Conservation (phyloP, 2,797 vertebrate genomes). For the Malurus leucopterus region DNA sequence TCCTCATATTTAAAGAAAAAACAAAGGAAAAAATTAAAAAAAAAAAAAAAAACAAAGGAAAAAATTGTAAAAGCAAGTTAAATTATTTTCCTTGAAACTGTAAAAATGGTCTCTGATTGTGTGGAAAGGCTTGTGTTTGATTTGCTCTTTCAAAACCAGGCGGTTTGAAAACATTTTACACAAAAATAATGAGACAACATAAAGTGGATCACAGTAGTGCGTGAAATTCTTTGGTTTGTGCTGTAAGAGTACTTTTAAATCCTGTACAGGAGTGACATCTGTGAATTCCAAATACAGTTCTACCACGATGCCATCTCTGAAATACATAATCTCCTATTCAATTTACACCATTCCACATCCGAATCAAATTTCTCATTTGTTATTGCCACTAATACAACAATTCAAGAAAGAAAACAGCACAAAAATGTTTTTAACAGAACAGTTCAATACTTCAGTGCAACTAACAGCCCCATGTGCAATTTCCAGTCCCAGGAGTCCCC, state of each 20-base stretch:
- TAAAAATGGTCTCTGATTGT: not conserved
- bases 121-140: not conserved
- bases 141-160: not conserved
- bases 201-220: fast-evolving
- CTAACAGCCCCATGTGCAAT: not conserved
- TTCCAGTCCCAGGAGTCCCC: not conserved
- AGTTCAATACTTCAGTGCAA: not conserved
- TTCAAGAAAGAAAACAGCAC: not conserved
- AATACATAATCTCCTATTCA: not conserved
- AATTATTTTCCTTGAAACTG: not conserved
- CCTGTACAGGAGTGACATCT: not conserved
- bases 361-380: not conserved
- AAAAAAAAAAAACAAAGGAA: not conserved
- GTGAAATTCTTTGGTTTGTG: not conserved
- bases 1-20: not conserved
- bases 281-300: not conserved
- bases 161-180: not conserved
- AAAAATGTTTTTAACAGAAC: not conserved
- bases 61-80: not conserved
- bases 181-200: not conserved
- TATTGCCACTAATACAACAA: not conserved
- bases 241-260: not conserved
- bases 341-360: not conserved
- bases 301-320: not conserved
- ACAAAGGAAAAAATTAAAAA: not conserved